phyloP scores from a whole-genome alignment of 2,797 vertebrate genomes.

The Crax fasciolata region DNA sequence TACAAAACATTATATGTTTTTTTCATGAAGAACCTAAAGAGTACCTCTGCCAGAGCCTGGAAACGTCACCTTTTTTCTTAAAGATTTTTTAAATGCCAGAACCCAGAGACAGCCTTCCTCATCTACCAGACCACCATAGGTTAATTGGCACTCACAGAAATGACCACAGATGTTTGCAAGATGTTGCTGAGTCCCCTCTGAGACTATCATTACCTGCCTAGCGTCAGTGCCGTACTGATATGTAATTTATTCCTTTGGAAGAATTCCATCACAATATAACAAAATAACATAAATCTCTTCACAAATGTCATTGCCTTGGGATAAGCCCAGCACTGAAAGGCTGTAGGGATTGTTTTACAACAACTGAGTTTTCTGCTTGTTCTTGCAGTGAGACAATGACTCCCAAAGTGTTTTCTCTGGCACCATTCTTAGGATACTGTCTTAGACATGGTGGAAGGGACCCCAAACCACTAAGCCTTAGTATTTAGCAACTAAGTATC shows the following conservation, averaged over 20 bases:
- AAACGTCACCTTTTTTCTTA: not conserved
- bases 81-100: not conserved
- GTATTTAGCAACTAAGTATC: not conserved
- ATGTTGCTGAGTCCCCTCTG: constrained; percentile 55
- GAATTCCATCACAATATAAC: constrained; percentile 42
- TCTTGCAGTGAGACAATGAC: not conserved
- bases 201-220: constrained; percentile 65
- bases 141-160: constrained; percentile 36
- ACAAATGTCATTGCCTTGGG: constrained; percentile 60
- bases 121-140: constrained; percentile 14
- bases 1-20: not conserved
- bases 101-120: not conserved
- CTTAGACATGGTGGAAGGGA: not conserved
- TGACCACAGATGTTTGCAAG: constrained; percentile 71
- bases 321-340: constrained; percentile 53
- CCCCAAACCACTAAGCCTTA: not conserved
- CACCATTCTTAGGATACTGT: not conserved
- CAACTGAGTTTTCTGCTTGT: not conserved
- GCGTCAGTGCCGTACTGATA: constrained; percentile 35
- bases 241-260: constrained; percentile 75
- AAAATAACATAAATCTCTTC: constrained; percentile 72
- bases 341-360: constrained; percentile 58
- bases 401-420: constrained; percentile 14
- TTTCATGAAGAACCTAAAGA: not conserved
- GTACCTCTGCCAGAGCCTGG: not conserved